Evolutionary conservation across 2,797 vertebrate genomes (phyloP).

Genomic region (Paguma larvata): DNA sequence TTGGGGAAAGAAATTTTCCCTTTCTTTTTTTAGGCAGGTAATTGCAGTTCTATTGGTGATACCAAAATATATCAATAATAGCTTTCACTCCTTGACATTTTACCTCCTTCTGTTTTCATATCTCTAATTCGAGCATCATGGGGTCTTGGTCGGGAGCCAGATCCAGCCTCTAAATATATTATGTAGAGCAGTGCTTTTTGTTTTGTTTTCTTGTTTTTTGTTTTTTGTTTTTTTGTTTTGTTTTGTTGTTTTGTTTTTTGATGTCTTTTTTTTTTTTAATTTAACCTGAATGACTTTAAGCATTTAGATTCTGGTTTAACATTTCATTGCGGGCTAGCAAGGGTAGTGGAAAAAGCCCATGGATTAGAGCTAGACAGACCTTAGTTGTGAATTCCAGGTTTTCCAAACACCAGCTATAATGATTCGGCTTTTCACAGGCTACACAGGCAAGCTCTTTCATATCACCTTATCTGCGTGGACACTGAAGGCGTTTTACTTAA

Average conservation of each 20-base stretch:
- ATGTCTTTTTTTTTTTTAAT: neutral
- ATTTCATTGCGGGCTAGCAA: neutral
- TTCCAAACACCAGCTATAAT: neutral
- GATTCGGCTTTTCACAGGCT: neutral
- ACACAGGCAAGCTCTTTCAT: neutral
- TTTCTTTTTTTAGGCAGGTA: neutral
- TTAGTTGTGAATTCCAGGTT: neutral
- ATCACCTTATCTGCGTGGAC: neutral
- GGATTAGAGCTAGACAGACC: neutral
- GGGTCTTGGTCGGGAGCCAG: neutral
- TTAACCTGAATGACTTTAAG: neutral
- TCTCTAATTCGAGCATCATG: neutral
- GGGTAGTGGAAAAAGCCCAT: neutral
- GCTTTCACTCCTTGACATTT: neutral
- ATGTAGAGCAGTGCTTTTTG: neutral
- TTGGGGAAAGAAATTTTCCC: neutral
- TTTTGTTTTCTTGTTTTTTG: neutral
- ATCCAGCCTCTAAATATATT: neutral
- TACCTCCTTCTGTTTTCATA: neutral
- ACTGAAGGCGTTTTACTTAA: neutral
- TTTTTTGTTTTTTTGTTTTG: too few relatives aligned
- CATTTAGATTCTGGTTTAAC: neutral
- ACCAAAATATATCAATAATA: neutral
- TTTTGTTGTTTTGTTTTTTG: too few relatives aligned
- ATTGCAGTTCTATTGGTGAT: conserved; percentile 41